phyloP scores from a whole-genome alignment of 2,888 invertebrate genomes.

The Tromatobia lineatoria region DNA sequence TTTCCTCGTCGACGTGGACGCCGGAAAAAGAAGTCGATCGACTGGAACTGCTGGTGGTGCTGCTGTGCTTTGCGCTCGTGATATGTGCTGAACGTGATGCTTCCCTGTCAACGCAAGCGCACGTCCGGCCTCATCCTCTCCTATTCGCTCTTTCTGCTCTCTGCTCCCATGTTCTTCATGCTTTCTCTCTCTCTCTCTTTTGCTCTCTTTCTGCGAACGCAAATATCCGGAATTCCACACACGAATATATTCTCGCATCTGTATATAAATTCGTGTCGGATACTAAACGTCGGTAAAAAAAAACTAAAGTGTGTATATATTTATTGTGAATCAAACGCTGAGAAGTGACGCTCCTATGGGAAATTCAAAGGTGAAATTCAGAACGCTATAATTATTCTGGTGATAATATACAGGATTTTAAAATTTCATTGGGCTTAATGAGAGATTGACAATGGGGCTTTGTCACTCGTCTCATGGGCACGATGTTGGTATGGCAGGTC shows the following conservation, averaged over 20 bases:
- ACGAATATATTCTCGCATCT: slow-evolving; percentile 51
- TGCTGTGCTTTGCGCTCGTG: slow-evolving; percentile 34
- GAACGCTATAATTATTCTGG: too few species aligned
- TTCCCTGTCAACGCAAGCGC: slow-evolving; percentile 63
- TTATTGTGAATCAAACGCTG: neutral
- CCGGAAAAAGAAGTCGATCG: slow-evolving; percentile 68
- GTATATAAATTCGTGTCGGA: neutral
- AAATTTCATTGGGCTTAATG: too few species aligned
- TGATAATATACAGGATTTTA: too few species aligned
- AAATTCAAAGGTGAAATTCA: too few species aligned
- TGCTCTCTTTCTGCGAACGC: slow-evolving; percentile 52
- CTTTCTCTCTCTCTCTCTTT: too few species aligned
- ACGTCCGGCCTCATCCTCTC: slow-evolving; percentile 51
- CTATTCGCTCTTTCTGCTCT: slow-evolving; percentile 23
- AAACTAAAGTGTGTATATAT: neutral
- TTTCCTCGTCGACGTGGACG: slow-evolving; percentile 34
- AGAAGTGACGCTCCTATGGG: neutral
- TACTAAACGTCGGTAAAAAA: slow-evolving; percentile 1
- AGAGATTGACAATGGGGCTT: too few species aligned
- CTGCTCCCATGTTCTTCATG: too few species aligned
- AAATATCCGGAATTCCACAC: slow-evolving; percentile 59
- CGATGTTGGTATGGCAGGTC: too few species aligned
- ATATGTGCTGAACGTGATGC: slow-evolving; percentile 68
- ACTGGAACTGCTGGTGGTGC: slow-evolving; percentile 55
- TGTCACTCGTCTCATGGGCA: too few species aligned